A percentile compares a stretch with the other conserved stretches of the same genome.
These are phyloP conservation scores for Meteorus colon DNA, from an alignment of 2,888 invertebrate species.

Conservation along the genomic window DNA sequence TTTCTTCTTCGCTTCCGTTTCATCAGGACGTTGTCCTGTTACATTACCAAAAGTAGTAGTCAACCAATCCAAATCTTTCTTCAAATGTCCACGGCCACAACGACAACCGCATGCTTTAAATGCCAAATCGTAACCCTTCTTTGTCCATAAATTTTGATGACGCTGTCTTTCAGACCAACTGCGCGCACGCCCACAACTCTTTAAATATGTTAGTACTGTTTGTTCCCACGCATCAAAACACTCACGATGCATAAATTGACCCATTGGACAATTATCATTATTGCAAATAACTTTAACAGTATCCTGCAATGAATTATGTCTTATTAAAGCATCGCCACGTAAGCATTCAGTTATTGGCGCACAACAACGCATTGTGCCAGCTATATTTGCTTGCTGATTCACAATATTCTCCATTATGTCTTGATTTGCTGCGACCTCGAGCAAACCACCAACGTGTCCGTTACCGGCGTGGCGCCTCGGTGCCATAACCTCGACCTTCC, in stretches of 20 bases:
- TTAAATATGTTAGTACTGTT: constrained; percentile 89
- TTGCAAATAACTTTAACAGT: constrained; percentile 94
- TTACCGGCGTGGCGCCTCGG: constrained; percentile 68
- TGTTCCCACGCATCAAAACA: constrained; percentile 97
- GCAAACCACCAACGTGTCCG: constrained; percentile 62
- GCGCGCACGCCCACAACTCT: constrained; percentile 92
- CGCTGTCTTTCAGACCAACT: constrained; percentile 97
- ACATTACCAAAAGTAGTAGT: constrained; percentile 78
- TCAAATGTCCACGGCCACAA: constrained; percentile 93
- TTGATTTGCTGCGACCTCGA: constrained; percentile 60
- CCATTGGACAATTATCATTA: constrained; percentile 91
- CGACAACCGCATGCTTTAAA: constrained; percentile 96
- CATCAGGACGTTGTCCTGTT: constrained; percentile 74
- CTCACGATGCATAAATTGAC: constrained; percentile 95
- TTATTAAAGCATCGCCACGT: constrained; percentile 78
- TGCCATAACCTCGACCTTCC: constrained; percentile 60
- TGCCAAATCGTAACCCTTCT: constrained; percentile 97
- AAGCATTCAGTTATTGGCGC: constrained; percentile 88
- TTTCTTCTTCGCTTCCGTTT: constrained; percentile 77
- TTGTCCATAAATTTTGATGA: constrained; percentile 96
- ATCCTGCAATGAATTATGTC: constrained; percentile 83
- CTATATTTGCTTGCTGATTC: constrained; percentile 51
- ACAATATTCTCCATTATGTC: constrained; percentile 61
- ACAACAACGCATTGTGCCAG: constrained; percentile 82
- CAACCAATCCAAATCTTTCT: constrained; percentile 95